Percentiles rank a stretch among this genome's conserved stretches.
These are phyloP conservation scores for Lethrus apterus DNA, from an alignment of 1,140 invertebrate genomes.

Conservation along the genomic window DNA sequence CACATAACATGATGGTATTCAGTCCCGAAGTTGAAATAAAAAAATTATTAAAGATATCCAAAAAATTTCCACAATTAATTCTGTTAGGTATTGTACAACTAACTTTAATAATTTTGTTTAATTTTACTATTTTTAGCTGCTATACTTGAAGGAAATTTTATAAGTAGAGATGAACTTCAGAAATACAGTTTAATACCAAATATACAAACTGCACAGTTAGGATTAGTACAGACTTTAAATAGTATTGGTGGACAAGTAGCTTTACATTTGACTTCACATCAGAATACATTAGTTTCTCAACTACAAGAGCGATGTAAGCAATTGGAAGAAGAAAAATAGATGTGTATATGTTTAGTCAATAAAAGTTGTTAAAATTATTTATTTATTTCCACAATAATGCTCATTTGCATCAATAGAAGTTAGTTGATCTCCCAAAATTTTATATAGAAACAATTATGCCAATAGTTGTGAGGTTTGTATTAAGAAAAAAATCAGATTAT, in stretches of 20 bases:
- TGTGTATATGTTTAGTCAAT: conserved; percentile 16
- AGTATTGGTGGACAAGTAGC: conserved; percentile 54
- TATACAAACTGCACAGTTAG: conserved; percentile 50
- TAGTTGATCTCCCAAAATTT: no score
- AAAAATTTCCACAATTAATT: conserved; percentile 54
- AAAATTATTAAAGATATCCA: conserved; percentile 51
- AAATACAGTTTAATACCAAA: conserved; percentile 55
- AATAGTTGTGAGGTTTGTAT: no score
- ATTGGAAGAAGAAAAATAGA: conserved; percentile 24
- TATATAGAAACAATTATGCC: no score
- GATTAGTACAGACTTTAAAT: conserved; percentile 57
- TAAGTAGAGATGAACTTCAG: conserved; percentile 57
- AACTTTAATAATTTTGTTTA: background rate
- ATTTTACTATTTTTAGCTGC: conserved; percentile 49
- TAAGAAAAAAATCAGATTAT: no score
- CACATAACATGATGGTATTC: conserved; percentile 55
- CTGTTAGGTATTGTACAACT: conserved; percentile 50
- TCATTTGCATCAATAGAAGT: no score
- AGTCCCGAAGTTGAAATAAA: conserved; percentile 50
- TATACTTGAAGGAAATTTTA: conserved; percentile 56
- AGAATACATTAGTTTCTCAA: conserved; percentile 55
- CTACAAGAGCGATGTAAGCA: conserved; percentile 33
- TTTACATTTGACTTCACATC: conserved; percentile 58
- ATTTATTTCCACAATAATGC: no score
- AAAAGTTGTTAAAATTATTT: no score